Evolutionary conservation across 2,797 vertebrate species (phyloP).

Genomic region (Halcyon smyrnensis): DNA sequence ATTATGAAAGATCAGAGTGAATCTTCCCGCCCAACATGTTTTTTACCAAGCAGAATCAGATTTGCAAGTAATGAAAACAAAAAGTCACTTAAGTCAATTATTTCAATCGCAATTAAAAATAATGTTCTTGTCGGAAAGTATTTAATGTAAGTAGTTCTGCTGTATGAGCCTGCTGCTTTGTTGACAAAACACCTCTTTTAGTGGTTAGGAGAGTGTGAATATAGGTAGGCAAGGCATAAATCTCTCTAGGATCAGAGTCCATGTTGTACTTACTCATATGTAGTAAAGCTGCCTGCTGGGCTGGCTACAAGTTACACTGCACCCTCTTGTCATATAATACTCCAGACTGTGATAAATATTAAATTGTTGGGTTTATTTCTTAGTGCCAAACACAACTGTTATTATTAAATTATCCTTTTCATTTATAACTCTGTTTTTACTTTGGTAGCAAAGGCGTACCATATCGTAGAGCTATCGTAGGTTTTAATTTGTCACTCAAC

Average conservation of each 20-base stretch:
- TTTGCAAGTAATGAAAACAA: slow-evolving; percentile 14
- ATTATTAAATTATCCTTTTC: neutral
- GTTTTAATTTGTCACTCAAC: neutral
- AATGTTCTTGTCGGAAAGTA: neutral
- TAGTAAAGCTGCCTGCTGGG: neutral
- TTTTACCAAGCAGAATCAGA: neutral
- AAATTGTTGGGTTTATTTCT: neutral
- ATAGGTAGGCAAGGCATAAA: neutral
- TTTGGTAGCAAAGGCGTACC: neutral
- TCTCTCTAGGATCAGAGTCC: neutral
- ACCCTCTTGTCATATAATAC: neutral
- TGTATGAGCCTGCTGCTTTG: neutral
- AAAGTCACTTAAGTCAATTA: slow-evolving; percentile 6
- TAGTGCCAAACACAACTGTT: neutral
- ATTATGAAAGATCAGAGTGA: neutral
- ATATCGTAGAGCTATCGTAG: no score
- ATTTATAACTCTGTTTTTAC: neutral
- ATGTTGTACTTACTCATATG: neutral
- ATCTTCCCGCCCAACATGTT: neutral
- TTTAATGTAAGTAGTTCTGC: neutral
- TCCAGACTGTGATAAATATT: neutral
- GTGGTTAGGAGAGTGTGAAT: neutral
- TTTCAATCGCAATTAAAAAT: slow-evolving; percentile 34
- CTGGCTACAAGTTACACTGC: neutral
- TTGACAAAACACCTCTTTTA: neutral